Evolutionary conservation across 2,888 invertebrate genomes (phyloP), one percentile per base, ranked within the genome.

Genomic region (Abscondita cerata): DNA sequence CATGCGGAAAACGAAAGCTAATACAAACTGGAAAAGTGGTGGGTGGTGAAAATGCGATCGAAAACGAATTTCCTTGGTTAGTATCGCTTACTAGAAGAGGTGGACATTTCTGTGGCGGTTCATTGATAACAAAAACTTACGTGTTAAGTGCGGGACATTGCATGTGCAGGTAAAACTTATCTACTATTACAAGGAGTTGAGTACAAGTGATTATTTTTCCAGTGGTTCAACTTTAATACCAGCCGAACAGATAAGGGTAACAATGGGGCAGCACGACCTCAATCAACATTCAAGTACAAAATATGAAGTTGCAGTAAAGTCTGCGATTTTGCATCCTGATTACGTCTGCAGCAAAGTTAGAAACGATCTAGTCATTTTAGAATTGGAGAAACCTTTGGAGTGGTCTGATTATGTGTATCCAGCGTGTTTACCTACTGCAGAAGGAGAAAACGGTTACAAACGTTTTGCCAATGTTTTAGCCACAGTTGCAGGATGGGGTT

Each of bases 401-500:
- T 94, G 91, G 89, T 86, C 87, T 6, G 83, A 85, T n/a, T 84
- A 84, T 58, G 85, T 92, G 9, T 84, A 87, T 72, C 95, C 95
- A 1, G 91, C 90, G 11, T 95, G 95, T 75, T 81, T 95, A 1
- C 90, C 92, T 0, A 79, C 82, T 54, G 82, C 83, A 0, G 75
- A 80, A 1, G 79, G 82, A 8, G 78, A 83, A 51, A 81, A 83
- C 58, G 78, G 73, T 31, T 79, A 81, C 62, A 80, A 79, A 12
- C 81, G 74, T 34, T 87, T 85, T 69, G 83, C 83, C 48, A 87
- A 88, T 0, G 76, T 78, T 0, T 73, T 82, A 15, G 93, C 90
- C 0, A 87, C 87, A 0, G 91, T 92, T 0, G 91, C 92, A 18
- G 95, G 95, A 3, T 95, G 94, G 94, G 95, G 94, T 0, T 93